These are phyloP conservation scores for Aspidiotus destructor DNA, from an alignment of 2,888 invertebrate genomes.

Conservation along the genomic window DNA sequence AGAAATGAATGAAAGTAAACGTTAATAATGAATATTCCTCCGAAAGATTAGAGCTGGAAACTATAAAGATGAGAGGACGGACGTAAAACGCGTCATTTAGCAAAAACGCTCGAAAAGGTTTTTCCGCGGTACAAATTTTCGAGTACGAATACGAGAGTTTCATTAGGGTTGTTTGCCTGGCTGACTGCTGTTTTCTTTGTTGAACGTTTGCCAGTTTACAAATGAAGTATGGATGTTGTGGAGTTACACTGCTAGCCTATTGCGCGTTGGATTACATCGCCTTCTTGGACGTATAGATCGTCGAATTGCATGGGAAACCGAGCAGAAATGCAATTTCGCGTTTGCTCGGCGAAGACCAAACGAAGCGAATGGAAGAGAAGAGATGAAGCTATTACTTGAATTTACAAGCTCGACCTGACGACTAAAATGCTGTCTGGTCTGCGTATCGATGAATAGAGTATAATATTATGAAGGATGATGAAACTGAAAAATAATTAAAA, in stretches of 20 bases:
- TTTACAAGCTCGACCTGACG: not conserved
- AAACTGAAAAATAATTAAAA: too few species aligned
- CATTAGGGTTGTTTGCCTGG: not conserved
- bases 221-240: not conserved
- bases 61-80: not conserved
- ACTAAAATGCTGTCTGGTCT: too few species aligned
- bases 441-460: too few species aligned
- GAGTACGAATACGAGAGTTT: not conserved
- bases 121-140: not conserved
- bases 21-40: not conserved
- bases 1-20: not conserved
- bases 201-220: not conserved
- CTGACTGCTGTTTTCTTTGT: conserved; percentile 1
- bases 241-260: not conserved
- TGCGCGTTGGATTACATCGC: not conserved
- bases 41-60: conserved; percentile 1
- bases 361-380: not conserved
- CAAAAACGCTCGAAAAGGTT: conserved; percentile 2
- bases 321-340: not conserved
- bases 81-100: conserved; percentile 4
- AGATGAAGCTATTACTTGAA: conserved; percentile 2
- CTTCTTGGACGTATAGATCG: not conserved
- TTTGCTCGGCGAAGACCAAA: not conserved
- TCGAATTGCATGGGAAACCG: not conserved
- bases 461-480: too few species aligned